phyloP scores from a whole-genome alignment of 2,888 invertebrate genomes.

The Allophyes oxyacanthae region DNA sequence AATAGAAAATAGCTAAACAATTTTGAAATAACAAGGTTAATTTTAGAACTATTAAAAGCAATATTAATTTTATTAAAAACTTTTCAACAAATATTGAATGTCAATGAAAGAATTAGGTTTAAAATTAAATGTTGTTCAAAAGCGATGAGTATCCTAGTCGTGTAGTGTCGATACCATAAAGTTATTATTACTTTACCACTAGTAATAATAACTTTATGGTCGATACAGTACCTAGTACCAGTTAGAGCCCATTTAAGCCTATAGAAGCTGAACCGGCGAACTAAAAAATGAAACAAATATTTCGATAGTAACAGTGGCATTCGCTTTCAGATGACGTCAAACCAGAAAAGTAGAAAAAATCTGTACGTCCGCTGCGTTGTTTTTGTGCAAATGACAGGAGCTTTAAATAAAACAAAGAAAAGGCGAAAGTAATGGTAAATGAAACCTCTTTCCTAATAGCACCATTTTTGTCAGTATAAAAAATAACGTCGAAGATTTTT shows the following conservation, averaged over 20 bases:
- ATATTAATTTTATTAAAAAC: too few species aligned
- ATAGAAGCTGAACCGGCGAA: not conserved
- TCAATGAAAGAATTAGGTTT: too few species aligned
- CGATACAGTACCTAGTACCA: too few species aligned
- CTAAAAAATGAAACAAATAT: conserved; percentile 1
- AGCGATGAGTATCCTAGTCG: too few species aligned
- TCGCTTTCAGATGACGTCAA: conserved; percentile 46
- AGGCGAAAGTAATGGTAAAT: conserved; percentile 12
- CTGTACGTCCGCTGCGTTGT: conserved; percentile 38
- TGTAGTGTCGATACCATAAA: too few species aligned
- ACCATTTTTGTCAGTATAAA: not conserved
- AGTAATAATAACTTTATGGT: too few species aligned
- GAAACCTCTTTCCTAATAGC: conserved; percentile 12
- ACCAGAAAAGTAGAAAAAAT: conserved; percentile 45
- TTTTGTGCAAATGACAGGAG: conserved; percentile 55
- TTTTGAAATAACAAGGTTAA: too few species aligned
- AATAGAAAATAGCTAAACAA: conserved; percentile 4
- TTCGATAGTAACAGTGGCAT: conserved; percentile 7
- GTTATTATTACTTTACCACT: too few species aligned
- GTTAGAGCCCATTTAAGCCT: too few species aligned
- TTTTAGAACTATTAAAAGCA: too few species aligned
- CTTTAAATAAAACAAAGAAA: conserved; percentile 43
- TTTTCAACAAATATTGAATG: too few species aligned
- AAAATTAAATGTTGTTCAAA: too few species aligned
- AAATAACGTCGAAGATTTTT: conserved; percentile 5